Percentiles rank a stretch among this genome's conserved stretches.
Conservation (phyloP, 92 coral and sea anemone genomes). For the Epizoanthus scotinus region DNA sequence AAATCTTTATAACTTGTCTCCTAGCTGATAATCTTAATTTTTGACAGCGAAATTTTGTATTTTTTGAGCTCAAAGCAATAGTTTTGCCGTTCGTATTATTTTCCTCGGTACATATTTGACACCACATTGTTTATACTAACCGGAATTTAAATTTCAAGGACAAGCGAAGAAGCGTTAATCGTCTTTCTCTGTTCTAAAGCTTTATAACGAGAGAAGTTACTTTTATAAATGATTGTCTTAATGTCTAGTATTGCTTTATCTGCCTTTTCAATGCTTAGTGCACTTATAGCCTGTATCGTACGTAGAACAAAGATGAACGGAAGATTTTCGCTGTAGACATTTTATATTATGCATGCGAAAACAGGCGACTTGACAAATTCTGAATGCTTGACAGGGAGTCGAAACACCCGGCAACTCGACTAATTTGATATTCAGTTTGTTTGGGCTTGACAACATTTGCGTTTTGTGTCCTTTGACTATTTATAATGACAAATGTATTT, state of each 20-base stretch:
- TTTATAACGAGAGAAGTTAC: neutral
- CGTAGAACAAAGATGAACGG: neutral
- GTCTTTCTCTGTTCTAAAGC: conserved; percentile 1
- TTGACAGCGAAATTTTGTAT: neutral
- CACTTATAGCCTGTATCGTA: neutral
- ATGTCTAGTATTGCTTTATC: neutral
- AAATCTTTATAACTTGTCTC: neutral
- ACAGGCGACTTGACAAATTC: conserved; percentile 17
- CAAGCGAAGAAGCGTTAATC: conserved; percentile 25
- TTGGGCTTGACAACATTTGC: neutral
- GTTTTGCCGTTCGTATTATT: neutral
- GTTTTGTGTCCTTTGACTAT: neutral
- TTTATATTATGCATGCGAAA: conserved; percentile 33
- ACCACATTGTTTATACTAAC: conserved; percentile 30
- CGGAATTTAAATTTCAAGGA: conserved; percentile 37
- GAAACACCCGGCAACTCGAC: conserved; percentile 6
- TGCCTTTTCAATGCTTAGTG: neutral
- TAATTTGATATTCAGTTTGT: neutral
- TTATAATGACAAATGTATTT: neutral
- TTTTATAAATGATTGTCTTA: neutral
- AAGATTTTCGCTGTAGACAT: neutral
- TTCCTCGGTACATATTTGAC: conserved; percentile 1
- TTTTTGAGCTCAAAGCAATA: neutral
- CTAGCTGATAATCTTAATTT: neutral
- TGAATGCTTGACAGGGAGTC: conserved; percentile 28